These are phyloP conservation scores for Zelostemma sp. DNA, from an alignment of 1,140 invertebrate genomes.

Conservation along the genomic window DNA sequence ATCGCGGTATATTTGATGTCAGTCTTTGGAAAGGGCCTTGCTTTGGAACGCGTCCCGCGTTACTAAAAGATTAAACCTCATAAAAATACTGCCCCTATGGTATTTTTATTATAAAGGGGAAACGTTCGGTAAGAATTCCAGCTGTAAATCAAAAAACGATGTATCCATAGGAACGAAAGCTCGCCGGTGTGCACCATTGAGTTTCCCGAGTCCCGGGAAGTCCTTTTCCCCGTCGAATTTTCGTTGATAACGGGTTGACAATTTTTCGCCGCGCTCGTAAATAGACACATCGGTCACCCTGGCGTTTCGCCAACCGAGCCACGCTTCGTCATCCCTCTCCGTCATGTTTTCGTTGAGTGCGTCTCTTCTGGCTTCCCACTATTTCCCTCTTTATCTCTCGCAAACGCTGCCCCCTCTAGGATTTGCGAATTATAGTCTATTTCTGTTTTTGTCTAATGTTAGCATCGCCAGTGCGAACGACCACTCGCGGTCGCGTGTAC, in stretches of 20 bases:
- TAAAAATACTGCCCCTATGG: slow-evolving; percentile 24
- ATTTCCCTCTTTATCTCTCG: slow-evolving; percentile 16
- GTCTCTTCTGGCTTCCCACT: slow-evolving; percentile 12
- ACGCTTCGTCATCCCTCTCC: slow-evolving; percentile 8
- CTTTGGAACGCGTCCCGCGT: background rate
- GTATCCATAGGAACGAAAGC: slow-evolving; percentile 54
- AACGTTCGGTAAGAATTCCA: slow-evolving; percentile 54
- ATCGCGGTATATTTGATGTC: slow-evolving; percentile 18
- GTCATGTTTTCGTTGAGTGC: background rate
- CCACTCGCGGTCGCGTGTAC: slow-evolving; percentile 41
- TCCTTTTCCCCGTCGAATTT: background rate
- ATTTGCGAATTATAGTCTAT: slow-evolving; percentile 63
- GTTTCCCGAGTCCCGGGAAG: background rate
- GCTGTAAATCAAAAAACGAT: slow-evolving; percentile 53
- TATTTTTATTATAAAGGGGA: slow-evolving; percentile 34
- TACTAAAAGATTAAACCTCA: slow-evolving; percentile 28
- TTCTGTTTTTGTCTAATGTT: slow-evolving; percentile 62
- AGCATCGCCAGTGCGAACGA: slow-evolving; percentile 45
- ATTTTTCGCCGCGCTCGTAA: slow-evolving; percentile 6
- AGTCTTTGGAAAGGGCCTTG: background rate
- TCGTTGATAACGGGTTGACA: background rate
- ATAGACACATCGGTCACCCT: slow-evolving; percentile 9
- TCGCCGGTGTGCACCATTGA: slow-evolving; percentile 50
- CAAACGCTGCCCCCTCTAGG: slow-evolving; percentile 17
- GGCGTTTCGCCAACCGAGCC: slow-evolving; percentile 27